Evolutionary conservation across 2,888 invertebrate genomes (phyloP).

Genomic region (Taphrorychus bicolor): DNA sequence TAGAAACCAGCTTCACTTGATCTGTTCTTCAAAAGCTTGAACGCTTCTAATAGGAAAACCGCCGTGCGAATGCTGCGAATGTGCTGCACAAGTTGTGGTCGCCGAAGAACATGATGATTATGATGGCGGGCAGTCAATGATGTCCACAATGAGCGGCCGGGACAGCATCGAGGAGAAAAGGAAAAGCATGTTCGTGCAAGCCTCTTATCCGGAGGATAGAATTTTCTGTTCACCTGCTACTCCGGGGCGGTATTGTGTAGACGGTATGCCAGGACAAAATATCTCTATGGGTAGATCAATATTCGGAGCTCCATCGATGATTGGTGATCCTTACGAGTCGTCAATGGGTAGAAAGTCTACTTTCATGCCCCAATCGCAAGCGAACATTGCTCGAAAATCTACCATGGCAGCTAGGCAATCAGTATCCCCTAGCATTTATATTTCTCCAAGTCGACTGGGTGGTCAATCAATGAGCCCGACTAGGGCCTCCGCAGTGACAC

Average conservation of each 20-base stretch:
- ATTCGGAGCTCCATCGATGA: neutral
- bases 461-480: neutral
- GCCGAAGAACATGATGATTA: neutral
- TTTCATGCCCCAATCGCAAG: neutral
- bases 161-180: slow-evolving; percentile 13
- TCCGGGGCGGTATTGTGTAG: slow-evolving; percentile 16
- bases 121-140: neutral
- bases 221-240: neutral
- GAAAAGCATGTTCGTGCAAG: slow-evolving; percentile 20
- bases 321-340: too few species aligned
- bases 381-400: neutral
- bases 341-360: neutral
- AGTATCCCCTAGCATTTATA: neutral
- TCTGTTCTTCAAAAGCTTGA: too few species aligned
- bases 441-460: neutral
- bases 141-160: slow-evolving; percentile 9
- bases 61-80: slow-evolving; percentile 32
- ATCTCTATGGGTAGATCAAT: too few species aligned
- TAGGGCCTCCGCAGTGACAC: neutral
- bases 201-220: neutral
- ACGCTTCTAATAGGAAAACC: slow-evolving; percentile 11
- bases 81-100: slow-evolving; percentile 10
- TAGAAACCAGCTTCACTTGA: neutral
- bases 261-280: neutral
- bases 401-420: neutral